Conservation (phyloP, 2,888 invertebrate genomes). For the Eilema caniola region DNA sequence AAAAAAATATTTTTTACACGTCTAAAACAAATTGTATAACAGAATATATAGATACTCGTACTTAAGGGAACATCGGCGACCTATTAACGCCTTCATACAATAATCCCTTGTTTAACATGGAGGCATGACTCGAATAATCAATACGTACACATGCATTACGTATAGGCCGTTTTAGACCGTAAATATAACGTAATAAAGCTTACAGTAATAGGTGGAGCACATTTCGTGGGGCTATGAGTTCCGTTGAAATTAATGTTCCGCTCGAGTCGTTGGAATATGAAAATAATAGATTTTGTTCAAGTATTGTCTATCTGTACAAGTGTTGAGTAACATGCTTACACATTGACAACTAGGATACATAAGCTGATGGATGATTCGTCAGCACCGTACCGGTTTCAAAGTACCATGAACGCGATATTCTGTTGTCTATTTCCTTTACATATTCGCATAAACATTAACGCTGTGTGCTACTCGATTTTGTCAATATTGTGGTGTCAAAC, state of each 20-base stretch:
- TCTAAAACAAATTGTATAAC: constrained; percentile 2
- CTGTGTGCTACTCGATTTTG: constrained; percentile 45
- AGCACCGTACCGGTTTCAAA: not conserved
- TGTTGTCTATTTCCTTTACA: not conserved
- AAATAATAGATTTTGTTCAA: constrained; percentile 38
- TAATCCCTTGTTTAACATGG: constrained; percentile 47
- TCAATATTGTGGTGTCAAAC: constrained; percentile 37
- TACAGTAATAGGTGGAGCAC: constrained; percentile 14
- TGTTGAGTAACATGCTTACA: not conserved
- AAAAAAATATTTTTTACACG: not conserved
- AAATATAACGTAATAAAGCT: constrained; percentile 18
- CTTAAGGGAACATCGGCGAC: constrained; percentile 28
- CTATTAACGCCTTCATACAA: constrained; percentile 35
- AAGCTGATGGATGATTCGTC: not conserved
- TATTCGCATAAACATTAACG: not conserved
- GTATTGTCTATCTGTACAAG: constrained; percentile 19
- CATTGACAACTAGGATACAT: not conserved
- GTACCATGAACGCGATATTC: not conserved
- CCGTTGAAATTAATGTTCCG: constrained; percentile 49
- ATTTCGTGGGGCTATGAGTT: constrained; percentile 37
- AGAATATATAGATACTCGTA: not conserved
- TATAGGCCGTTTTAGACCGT: constrained; percentile 25
- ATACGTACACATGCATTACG: constrained; percentile 27
- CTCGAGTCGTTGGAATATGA: constrained; percentile 43
- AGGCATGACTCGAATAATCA: constrained; percentile 47